Evolutionary conservation across 2,888 invertebrate genomes (phyloP), one percentile per base, ranked within the genome.

Genomic region (Tholera decimalis): DNA sequence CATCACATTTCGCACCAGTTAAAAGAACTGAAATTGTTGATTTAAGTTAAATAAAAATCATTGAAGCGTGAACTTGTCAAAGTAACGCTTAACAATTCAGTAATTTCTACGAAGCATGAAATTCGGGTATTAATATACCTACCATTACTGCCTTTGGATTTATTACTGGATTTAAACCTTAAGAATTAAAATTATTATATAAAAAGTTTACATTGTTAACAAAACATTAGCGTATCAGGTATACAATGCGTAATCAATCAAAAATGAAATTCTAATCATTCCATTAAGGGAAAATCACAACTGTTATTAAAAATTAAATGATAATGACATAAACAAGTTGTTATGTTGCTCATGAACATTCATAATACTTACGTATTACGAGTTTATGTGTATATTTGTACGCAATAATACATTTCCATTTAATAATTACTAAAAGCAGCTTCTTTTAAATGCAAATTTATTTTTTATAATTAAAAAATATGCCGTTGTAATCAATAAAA

Each of bases 41-140:
- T 55, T 51, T 15, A 37, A 35, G 43, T 43, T 56, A 15, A 13
- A 39, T n/a, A 20, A 54, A 50, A 63, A 2, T 47, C 56, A 41
- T 26, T 8, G 30, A 7, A 59, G 47, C 76, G 64, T 76, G 44
- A 60, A 57, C 44, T 26, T 53, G 65, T 70, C 71, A 70, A 76
- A 74, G 44, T 44, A 20, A 13, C 50, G 37, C 13, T 51, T 13
- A 26, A 55, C 28, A 37, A 39, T 70, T 54, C 56, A 37, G 41
- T 50, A 41, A 60, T 73, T 47, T 64, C 41, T 22, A 43, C 18
- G 60, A 57, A 37, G 35, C 47, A 75, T 60, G 56, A 75, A 54
- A 59, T 56, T 64, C 20, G 35, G 46, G 43, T 43, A 47, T 44
- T n/a, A n/a, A n/a, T n/a, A n/a, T n/a, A n/a, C n/a, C n/a, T n/a